A percentile compares a stretch with the other conserved stretches of the same genome.
phyloP scores from a whole-genome alignment of 2,113 vertebrate species.

The Pelodiscus sinensis region DNA sequence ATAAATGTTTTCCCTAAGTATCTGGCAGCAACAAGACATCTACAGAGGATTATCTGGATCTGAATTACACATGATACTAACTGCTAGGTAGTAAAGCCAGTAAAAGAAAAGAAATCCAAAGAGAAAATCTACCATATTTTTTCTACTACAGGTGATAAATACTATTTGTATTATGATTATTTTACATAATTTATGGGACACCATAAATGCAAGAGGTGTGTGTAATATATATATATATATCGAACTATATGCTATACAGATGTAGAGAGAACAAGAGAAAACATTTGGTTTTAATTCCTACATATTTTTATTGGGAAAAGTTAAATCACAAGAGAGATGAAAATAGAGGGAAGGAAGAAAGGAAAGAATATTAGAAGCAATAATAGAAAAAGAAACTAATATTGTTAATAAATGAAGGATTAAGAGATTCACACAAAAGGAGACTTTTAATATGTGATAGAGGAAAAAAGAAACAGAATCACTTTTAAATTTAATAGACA shows the following conservation, averaged over 20 bases:
- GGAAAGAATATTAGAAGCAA: slow-evolving; percentile 40
- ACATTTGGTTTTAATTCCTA: slow-evolving; percentile 45
- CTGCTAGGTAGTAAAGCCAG: slow-evolving; percentile 26
- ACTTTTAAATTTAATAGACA: slow-evolving; percentile 71
- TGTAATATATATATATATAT: slow-evolving; percentile 51
- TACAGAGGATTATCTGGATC: not conserved
- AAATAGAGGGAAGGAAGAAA: slow-evolving; percentile 43
- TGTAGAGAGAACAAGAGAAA: slow-evolving; percentile 33
- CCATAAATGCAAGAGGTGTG: not conserved
- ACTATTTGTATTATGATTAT: slow-evolving; percentile 52
- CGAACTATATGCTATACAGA: not conserved
- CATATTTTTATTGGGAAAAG: slow-evolving; percentile 51
- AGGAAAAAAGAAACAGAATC: slow-evolving; percentile 59
- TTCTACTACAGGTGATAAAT: slow-evolving; percentile 32
- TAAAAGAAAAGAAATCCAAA: not conserved
- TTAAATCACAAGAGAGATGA: slow-evolving; percentile 18
- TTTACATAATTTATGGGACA: slow-evolving; percentile 46
- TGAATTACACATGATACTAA: slow-evolving; percentile 31
- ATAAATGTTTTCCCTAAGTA: slow-evolving; percentile 39
- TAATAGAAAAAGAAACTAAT: slow-evolving; percentile 44
- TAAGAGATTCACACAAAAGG: slow-evolving; percentile 63
- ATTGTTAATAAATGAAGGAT: slow-evolving; percentile 71
- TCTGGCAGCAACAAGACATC: slow-evolving; percentile 16
- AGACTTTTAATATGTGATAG: slow-evolving; percentile 63
- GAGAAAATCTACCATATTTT: slow-evolving; percentile 23